Conservation (phyloP, 2,888 invertebrate genomes). For the Hypolimnas misippus region DNA sequence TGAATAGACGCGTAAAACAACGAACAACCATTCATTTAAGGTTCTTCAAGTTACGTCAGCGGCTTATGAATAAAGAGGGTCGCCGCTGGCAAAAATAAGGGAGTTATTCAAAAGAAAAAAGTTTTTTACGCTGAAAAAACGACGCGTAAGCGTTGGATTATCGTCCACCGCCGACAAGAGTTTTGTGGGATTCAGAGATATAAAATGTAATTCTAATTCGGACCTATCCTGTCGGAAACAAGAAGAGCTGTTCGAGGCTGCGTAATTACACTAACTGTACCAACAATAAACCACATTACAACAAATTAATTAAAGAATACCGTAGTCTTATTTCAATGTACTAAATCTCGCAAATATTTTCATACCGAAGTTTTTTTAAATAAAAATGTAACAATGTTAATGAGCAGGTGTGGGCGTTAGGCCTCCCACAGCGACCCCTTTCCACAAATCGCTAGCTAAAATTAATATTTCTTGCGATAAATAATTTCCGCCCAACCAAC, state of each 20-base stretch:
- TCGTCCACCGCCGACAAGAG: slow-evolving; percentile 74
- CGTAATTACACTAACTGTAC: slow-evolving; percentile 10
- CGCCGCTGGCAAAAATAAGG: slow-evolving; percentile 71
- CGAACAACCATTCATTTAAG: slow-evolving; percentile 83
- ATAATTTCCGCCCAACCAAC: slow-evolving; percentile 60
- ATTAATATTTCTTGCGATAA: slow-evolving; percentile 47
- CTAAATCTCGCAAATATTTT: slow-evolving; percentile 9
- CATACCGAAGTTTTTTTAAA: neutral
- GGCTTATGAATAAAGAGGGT: slow-evolving; percentile 82
- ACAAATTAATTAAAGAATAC: slow-evolving; percentile 14
- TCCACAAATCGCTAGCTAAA: slow-evolving; percentile 24
- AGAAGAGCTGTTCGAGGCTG: slow-evolving; percentile 24
- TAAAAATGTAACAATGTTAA: slow-evolving; percentile 14
- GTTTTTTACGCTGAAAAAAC: slow-evolving; percentile 70
- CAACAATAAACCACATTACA: neutral
- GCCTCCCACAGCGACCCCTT: slow-evolving; percentile 38
- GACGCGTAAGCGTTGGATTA: slow-evolving; percentile 76
- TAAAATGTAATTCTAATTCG: slow-evolving; percentile 47
- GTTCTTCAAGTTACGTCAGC: slow-evolving; percentile 78
- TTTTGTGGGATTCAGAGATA: slow-evolving; percentile 62
- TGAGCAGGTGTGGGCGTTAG: slow-evolving; percentile 33
- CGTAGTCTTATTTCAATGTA: neutral
- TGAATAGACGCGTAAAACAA: slow-evolving; percentile 83
- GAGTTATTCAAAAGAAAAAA: slow-evolving; percentile 76
- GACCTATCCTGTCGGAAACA: slow-evolving; percentile 25